phyloP scores from a whole-genome alignment of 2,113 vertebrate species.

The Pedetes capensis region DNA sequence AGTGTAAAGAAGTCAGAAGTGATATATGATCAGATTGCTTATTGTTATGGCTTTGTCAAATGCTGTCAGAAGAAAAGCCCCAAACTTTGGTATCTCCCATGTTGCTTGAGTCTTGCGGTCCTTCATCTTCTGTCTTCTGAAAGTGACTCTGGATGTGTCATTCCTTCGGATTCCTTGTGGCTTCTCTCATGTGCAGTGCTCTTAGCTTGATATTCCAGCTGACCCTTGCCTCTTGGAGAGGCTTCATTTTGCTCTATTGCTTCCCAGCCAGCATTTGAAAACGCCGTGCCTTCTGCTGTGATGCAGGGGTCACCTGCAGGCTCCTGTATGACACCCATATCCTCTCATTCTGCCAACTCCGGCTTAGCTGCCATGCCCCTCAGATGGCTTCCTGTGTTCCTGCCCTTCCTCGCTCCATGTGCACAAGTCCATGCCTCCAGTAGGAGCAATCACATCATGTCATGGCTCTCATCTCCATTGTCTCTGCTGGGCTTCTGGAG shows the following conservation, averaged over 20 bases:
- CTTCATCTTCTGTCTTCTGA: constrained; percentile 13
- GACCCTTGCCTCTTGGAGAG: not conserved
- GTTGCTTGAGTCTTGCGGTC: not conserved
- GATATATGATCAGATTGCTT: not conserved
- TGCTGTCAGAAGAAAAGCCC: not conserved
- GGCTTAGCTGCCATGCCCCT: not conserved
- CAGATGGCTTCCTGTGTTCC: not conserved
- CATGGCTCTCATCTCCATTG: not conserved
- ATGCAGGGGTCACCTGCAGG: not conserved
- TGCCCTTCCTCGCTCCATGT: not conserved
- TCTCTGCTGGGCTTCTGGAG: not conserved
- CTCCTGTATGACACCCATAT: not conserved
- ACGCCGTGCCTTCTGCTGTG: not conserved
- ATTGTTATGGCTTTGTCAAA: not conserved
- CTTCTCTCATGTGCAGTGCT: not conserved
- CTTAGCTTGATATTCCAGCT: not conserved
- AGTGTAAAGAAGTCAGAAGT: not conserved
- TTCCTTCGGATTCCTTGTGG: not conserved
- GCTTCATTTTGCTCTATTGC: not conserved
- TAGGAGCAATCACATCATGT: not conserved
- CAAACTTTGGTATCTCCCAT: not conserved
- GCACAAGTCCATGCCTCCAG: accelerated
- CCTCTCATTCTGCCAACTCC: not conserved
- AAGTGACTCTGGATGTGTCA: not conserved
- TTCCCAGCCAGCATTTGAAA: not conserved